Base-by-base conservation (phyloP, 1,140 invertebrate genomes). In the Calliphora vicina region DNA sequence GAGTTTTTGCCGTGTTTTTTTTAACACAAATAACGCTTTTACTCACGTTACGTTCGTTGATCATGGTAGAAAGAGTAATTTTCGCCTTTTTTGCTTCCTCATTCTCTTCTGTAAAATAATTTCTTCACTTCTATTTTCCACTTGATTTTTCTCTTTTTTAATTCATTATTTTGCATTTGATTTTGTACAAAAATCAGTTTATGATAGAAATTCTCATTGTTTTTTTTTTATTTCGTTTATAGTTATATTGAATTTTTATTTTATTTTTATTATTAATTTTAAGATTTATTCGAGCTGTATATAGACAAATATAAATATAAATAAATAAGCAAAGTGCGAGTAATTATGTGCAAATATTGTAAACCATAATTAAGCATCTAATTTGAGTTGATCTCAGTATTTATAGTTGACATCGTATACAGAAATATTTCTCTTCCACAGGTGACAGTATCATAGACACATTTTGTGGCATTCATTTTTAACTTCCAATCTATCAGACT, bases 131-230 rank as follows among this genome's bases (percentile, higher is more conserved):
- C 4, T 1, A 67, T 67, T 67, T 67, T 20, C 13, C 0, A 67
- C n/a, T 67, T 23, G 3, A 67, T 23, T 67, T 67, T 20, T 8
- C 20, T 67, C n/a, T 67, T 17, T 23, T 67, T 67, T 20, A 23
- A n/a, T 10, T 17, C 23, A 67, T 67, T 67, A 67, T 20, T 23
- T 67, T 67, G n/a, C 61, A 23, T 67, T 23, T 23, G 9, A 23
- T 67, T 50, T 50, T 42, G n/a, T 17, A 43, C 3, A 78, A 43
- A n/a, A 43, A 78, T 78, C 74, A 78, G 74, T 78, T 78, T 23
- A 45, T 78, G 74, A 78, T 78, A 78, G 74, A 78, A 78, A 78
- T 78, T 78, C 74, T 20, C 74, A 78, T 35, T 78, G 26, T 67
- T 25, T 67, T 57, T 17, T 57, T 57, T 6, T 57, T 15, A 15